These are phyloP conservation scores for Neosilurus hyrtlii DNA, from an alignment of 2,797 vertebrate genomes.

Conservation along the genomic window DNA sequence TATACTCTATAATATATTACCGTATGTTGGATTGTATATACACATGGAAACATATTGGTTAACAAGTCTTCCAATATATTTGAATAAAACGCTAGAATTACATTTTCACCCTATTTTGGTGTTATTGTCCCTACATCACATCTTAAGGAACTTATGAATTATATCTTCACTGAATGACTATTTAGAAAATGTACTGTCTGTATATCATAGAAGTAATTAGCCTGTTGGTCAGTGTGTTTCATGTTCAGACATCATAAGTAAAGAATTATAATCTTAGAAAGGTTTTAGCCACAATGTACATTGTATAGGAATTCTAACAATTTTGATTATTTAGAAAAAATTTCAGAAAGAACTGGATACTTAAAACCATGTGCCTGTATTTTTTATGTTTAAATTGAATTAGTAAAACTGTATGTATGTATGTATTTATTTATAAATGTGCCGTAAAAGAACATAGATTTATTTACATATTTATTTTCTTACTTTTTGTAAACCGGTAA, in stretches of 20 bases:
- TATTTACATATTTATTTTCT: too few species aligned
- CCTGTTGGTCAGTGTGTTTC: neutral
- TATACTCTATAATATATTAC: neutral
- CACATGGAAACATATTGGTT: neutral
- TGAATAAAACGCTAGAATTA: neutral
- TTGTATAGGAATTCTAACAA: neutral
- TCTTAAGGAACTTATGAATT: constrained; percentile 39
- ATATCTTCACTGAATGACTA: neutral
- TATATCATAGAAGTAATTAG: neutral
- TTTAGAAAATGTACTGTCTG: neutral
- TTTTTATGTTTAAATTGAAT: too few species aligned
- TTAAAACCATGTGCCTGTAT: neutral
- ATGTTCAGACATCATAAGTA: neutral
- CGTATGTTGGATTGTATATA: neutral
- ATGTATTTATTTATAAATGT: neutral
- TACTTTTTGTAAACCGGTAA: too few species aligned
- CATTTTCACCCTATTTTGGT: neutral
- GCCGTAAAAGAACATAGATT: too few species aligned
- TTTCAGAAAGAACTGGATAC: neutral
- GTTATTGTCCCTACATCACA: constrained; percentile 30
- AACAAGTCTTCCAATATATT: neutral
- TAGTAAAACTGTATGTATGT: neutral
- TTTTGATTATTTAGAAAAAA: neutral
- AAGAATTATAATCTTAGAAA: neutral
- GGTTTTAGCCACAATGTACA: neutral